phyloP scores from a whole-genome alignment of 2,113 vertebrate species.

The Aythya baeri region DNA sequence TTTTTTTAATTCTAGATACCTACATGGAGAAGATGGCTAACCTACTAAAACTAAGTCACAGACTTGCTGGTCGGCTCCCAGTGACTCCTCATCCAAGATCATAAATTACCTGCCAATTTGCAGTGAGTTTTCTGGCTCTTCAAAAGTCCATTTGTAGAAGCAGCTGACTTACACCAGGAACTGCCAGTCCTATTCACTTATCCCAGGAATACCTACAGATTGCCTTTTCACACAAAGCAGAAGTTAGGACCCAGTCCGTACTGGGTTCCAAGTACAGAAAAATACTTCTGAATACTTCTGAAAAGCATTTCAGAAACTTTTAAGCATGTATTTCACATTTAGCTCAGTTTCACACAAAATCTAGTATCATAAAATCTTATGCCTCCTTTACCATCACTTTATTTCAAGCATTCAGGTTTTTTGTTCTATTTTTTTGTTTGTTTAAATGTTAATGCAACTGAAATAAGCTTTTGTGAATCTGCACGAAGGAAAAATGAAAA shows the following conservation, averaged over 20 bases:
- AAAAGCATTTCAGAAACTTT: not conserved
- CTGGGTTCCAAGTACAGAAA: too few relatives aligned
- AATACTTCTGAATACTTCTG: not conserved
- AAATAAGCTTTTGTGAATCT: not conserved
- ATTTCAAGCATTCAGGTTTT: not conserved
- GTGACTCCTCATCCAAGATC: not conserved
- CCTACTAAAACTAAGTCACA: not conserved
- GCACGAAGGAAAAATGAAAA: not conserved
- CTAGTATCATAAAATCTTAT: not conserved
- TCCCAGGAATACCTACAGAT: not conserved
- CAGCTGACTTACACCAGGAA: not conserved
- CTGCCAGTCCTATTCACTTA: not conserved
- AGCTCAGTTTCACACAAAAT: not conserved
- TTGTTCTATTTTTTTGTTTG: not conserved
- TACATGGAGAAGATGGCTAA: not conserved
- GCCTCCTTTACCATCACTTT: not conserved
- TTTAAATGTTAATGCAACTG: not conserved
- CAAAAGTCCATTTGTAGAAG: not conserved
- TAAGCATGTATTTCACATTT: not conserved
- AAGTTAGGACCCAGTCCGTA: not conserved
- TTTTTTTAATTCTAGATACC: slow-evolving; percentile 6
- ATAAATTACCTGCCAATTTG: not conserved
- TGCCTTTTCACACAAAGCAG: not conserved
- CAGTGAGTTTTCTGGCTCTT: not conserved
- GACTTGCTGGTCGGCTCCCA: not conserved